These are phyloP conservation scores for Ernsta delagoae DNA, from an alignment of 2,888 invertebrate species.

Conservation along the genomic window DNA sequence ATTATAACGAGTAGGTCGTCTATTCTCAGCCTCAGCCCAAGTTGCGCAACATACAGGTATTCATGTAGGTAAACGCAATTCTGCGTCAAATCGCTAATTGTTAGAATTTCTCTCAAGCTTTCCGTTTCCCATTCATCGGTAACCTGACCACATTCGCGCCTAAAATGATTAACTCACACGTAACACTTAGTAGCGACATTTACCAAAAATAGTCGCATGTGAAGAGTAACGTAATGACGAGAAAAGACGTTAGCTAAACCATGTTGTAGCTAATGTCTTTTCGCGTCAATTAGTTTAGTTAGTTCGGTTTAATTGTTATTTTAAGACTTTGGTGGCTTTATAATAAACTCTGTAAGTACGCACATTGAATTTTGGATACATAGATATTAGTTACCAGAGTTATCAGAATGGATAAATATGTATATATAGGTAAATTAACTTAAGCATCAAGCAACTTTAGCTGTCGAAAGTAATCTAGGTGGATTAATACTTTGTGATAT, in stretches of 20 bases:
- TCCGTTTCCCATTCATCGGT: constrained; percentile 35
- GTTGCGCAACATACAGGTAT: constrained; percentile 21
- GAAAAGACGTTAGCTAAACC: neutral
- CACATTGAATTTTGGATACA: too few species aligned
- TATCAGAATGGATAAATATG: too few species aligned
- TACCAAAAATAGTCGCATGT: neutral
- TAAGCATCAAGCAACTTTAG: too few species aligned
- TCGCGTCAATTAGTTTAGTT: too few species aligned
- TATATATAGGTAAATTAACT: too few species aligned
- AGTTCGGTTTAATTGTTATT: too few species aligned
- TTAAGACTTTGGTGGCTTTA: too few species aligned
- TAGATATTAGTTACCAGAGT: too few species aligned
- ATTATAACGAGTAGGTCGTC: neutral
- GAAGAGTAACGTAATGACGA: neutral
- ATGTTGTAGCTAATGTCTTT: neutral
- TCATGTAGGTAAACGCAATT: constrained; percentile 32
- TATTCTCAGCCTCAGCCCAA: constrained; percentile 12
- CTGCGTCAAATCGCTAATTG: constrained; percentile 48
- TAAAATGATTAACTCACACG: constrained; percentile 14
- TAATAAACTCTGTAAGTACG: too few species aligned
- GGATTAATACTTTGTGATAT: too few species aligned
- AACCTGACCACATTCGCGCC: constrained; percentile 29
- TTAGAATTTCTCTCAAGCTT: constrained; percentile 42
- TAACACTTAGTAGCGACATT: neutral
- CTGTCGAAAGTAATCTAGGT: too few species aligned